Percentiles rank a stretch among this genome's conserved stretches.
phyloP scores from a whole-genome alignment of 2,888 invertebrate species.

The Spicauda simplicius region DNA sequence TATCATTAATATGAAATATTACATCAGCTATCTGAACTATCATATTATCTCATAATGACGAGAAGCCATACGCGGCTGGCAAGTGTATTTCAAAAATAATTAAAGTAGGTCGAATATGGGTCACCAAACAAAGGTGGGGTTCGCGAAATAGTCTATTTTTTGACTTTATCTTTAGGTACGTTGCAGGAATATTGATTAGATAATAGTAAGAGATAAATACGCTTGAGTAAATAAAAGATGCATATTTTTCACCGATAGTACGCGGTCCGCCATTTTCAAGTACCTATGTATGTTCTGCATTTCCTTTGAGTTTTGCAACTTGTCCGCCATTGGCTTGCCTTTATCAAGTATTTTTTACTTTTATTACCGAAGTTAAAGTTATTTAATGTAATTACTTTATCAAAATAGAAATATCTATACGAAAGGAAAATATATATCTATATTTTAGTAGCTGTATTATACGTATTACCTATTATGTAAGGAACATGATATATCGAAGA shows the following conservation, averaged over 20 bases:
- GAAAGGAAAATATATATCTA: too few relatives aligned
- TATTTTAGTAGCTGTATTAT: too few relatives aligned
- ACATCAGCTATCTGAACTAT: conserved; percentile 13
- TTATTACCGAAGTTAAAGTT: background rate
- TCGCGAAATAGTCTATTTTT: conserved; percentile 73
- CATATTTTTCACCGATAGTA: conserved; percentile 71
- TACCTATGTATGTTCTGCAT: conserved; percentile 18
- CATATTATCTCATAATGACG: background rate
- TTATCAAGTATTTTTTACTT: too few relatives aligned
- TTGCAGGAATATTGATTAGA: conserved; percentile 81
- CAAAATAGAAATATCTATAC: too few relatives aligned
- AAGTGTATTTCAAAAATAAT: conserved; percentile 56
- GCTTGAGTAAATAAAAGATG: conserved; percentile 78
- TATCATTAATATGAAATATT: conserved; percentile 26
- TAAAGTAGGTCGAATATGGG: conserved; percentile 66
- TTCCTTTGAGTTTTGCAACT: conserved; percentile 17
- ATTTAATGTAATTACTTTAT: background rate
- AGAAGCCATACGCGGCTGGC: conserved; percentile 1
- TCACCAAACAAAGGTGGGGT: conserved; percentile 79
- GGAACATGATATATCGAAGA: too few relatives aligned
- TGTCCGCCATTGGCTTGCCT: background rate
- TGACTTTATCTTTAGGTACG: conserved; percentile 68
- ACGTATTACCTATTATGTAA: too few relatives aligned
- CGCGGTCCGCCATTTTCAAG: conserved; percentile 33
- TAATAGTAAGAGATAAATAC: conserved; percentile 68